A percentile compares a stretch with the other conserved stretches of the same genome.
These are phyloP conservation scores for Polydesmus complanatus DNA, from an alignment of 2,888 invertebrate genomes.

Conservation along the genomic window DNA sequence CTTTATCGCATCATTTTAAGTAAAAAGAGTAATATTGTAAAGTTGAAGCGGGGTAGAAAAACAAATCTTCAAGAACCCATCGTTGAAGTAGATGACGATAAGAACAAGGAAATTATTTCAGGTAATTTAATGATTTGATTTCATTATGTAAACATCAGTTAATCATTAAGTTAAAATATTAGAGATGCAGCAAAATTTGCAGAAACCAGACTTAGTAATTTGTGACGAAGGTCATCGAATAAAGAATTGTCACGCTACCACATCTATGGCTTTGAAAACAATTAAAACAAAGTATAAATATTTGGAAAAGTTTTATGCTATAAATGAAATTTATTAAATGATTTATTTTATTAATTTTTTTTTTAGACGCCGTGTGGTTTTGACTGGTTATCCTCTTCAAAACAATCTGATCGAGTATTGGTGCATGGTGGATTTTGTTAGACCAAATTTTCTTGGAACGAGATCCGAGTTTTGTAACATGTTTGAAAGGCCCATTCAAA, in stretches of 20 bases:
- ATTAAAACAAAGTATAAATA: constrained; percentile 60
- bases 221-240: constrained; percentile 97
- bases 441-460: constrained; percentile 92
- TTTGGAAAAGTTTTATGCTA: background rate
- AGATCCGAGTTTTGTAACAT: constrained; percentile 95
- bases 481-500: constrained; percentile 97
- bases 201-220: constrained; percentile 80
- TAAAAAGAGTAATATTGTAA: constrained; percentile 47
- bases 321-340: background rate
- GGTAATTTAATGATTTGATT: constrained; percentile 41
- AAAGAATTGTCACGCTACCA: constrained; percentile 94
- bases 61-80: constrained; percentile 40
- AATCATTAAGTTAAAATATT: too few species aligned
- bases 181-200: constrained; percentile 70
- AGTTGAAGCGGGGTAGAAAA: constrained; percentile 33
- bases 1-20: constrained; percentile 78
- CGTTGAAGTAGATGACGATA: constrained; percentile 44
- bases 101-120: constrained; percentile 47
- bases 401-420: constrained; percentile 89
- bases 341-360: background rate
- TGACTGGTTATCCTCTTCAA: constrained; percentile 96
- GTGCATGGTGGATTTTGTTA: constrained; percentile 98
- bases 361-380: constrained; percentile 67
- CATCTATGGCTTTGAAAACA: constrained; percentile 85
- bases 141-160: too few species aligned